Conservation (phyloP, 1,140 invertebrate genomes). For the Yoshiicerus persimilis region DNA sequence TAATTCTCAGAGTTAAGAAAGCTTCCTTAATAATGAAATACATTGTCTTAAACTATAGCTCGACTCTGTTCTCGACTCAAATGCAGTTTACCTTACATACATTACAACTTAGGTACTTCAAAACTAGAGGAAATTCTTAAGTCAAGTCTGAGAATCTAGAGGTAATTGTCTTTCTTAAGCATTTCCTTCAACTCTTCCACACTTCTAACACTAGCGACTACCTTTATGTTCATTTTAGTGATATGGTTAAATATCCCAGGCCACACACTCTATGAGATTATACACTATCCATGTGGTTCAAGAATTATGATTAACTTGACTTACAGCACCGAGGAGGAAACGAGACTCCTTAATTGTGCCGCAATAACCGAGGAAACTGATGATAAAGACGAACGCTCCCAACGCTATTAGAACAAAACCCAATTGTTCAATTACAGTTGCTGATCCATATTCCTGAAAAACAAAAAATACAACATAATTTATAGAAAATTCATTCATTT, state of each 20-base stretch:
- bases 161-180: background rate
- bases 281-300: background rate
- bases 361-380: constrained; percentile 80
- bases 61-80: background rate
- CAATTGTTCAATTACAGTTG: constrained; percentile 57
- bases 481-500: background rate
- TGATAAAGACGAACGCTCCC: constrained; percentile 75
- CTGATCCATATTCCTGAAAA: constrained; percentile 44
- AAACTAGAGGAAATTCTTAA: background rate
- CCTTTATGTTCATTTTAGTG: background rate
- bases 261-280: background rate
- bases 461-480: background rate
- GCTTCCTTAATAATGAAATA: background rate
- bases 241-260: background rate
- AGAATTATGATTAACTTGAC: constrained; percentile 5
- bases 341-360: constrained; percentile 79
- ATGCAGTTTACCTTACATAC: background rate
- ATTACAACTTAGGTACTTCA: background rate
- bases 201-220: background rate
- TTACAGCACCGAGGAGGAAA: constrained; percentile 70
- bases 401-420: constrained; percentile 75
- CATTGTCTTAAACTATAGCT: background rate
- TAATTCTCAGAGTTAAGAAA: constrained; percentile 2
- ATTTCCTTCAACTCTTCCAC: background rate
- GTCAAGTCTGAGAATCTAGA: background rate